Evolutionary conservation across 2,113 vertebrate genomes (phyloP).

Genomic region (Epinephelus fuscoguttatus): DNA sequence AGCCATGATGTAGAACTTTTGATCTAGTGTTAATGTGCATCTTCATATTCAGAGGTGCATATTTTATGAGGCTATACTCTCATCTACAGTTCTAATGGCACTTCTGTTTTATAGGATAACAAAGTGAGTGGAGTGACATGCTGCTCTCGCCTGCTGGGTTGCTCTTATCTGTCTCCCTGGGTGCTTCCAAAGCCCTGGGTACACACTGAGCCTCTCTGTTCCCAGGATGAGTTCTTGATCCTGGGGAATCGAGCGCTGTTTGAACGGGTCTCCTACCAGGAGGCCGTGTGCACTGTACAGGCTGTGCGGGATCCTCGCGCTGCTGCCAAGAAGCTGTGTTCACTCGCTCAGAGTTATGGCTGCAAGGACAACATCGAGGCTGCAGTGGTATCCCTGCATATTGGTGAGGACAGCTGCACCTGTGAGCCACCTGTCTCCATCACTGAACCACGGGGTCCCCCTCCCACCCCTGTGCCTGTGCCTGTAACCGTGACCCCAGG

Average conservation of each 20-base stretch:
- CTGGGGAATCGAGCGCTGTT: conserved; percentile 94
- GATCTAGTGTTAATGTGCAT: conserved; percentile 6
- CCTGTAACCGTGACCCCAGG: conserved; percentile 72
- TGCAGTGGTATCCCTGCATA: conserved; percentile 90
- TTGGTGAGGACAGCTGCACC: conserved; percentile 92
- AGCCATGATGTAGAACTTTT: neutral
- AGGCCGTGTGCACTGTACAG: conserved; percentile 90
- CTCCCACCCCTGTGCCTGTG: conserved; percentile 54
- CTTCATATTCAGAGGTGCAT: conserved; percentile 10
- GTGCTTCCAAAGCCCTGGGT: conserved; percentile 94
- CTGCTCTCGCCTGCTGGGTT: conserved; percentile 95
- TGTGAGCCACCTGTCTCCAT: conserved; percentile 87
- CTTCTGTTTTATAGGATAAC: conserved; percentile 89
- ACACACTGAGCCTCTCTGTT: conserved; percentile 88
- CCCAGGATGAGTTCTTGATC: conserved; percentile 94
- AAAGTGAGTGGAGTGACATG: conserved; percentile 98
- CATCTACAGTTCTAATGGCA: conserved; percentile 27
- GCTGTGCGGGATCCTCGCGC: conserved; percentile 89
- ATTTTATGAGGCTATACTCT: neutral
- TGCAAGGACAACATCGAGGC: conserved; percentile 95
- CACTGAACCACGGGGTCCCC: conserved; percentile 74
- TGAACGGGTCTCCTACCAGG: conserved; percentile 90
- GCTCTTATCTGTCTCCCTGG: conserved; percentile 95
- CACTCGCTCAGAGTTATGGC: conserved; percentile 95
- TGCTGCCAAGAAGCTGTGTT: conserved; percentile 95